These are phyloP conservation scores for Oreochromis aureus DNA, from an alignment of 2,113 vertebrate species.

Conservation along the genomic window DNA sequence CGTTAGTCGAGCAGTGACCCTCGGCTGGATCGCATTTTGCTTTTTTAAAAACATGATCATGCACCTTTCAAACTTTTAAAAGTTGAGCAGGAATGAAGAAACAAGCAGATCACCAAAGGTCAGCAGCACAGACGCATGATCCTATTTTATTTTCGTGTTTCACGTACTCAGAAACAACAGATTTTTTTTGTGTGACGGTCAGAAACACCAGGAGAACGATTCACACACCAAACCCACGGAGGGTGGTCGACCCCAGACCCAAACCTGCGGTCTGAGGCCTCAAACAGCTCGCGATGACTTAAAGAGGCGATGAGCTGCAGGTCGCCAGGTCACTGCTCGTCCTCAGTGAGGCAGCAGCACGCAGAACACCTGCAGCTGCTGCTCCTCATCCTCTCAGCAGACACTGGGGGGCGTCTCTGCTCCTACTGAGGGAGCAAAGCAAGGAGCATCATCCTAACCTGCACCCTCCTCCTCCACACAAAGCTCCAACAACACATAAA, in stretches of 20 bases:
- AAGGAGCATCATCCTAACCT: neutral
- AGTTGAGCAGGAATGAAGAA: neutral
- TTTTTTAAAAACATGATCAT: neutral
- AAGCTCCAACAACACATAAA: neutral
- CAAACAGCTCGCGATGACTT: neutral
- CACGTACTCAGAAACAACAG: too few relatives aligned
- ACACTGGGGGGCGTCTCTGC: neutral
- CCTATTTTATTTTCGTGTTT: neutral
- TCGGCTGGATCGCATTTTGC: neutral
- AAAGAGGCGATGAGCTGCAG: neutral
- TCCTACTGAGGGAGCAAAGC: neutral
- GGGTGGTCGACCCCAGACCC: neutral
- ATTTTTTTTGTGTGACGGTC: neutral
- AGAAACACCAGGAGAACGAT: neutral
- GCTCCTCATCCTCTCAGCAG: neutral
- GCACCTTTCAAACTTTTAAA: neutral
- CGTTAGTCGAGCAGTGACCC: fast-evolving
- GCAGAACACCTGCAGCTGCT: neutral
- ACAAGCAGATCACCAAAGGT: neutral
- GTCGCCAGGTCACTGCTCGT: neutral
- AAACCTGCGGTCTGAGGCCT: neutral
- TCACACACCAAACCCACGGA: neutral
- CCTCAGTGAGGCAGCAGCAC: neutral
- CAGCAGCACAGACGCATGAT: neutral
- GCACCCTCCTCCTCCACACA: neutral